Conservation (phyloP, 2,888 invertebrate species). For the Pycnomerus fuliginosus region DNA sequence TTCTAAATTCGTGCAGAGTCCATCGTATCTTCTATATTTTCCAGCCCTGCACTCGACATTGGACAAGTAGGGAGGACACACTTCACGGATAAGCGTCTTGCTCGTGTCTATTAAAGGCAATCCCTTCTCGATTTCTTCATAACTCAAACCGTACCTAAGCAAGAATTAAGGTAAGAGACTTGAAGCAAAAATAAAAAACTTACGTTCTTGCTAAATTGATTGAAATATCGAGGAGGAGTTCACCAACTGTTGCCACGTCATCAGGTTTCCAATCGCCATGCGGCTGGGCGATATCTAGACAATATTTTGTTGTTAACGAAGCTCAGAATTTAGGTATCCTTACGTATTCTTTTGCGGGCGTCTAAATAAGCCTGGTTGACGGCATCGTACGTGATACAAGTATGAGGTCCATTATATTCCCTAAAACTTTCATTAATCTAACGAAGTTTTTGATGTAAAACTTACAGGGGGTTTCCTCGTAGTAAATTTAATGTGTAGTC, state of each 20-base stretch:
- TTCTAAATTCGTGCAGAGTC: slow-evolving; percentile 84
- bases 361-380: slow-evolving; percentile 86
- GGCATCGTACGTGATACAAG: slow-evolving; percentile 88
- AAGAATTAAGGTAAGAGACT: slow-evolving; percentile 20
- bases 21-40: slow-evolving; percentile 83
- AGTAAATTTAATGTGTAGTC: slow-evolving; percentile 84
- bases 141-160: slow-evolving; percentile 75
- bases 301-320: not conserved
- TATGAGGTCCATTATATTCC: slow-evolving; percentile 68
- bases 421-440: slow-evolving; percentile 55
- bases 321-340: slow-evolving; percentile 52
- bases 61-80: slow-evolving; percentile 84
- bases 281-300: slow-evolving; percentile 74
- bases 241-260: slow-evolving; percentile 83
- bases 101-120: slow-evolving; percentile 86
- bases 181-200: slow-evolving; percentile 35
- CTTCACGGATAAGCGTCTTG: slow-evolving; percentile 79
- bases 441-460: not conserved
- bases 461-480: slow-evolving; percentile 74
- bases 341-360: slow-evolving; percentile 84
- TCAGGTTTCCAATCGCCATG: slow-evolving; percentile 82
- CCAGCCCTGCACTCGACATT: slow-evolving; percentile 87
- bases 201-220: slow-evolving; percentile 80
- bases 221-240: slow-evolving; percentile 81
- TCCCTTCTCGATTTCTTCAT: slow-evolving; percentile 85